Conservation (phyloP, 2,888 invertebrate genomes). For the Halictus quadricinctus region DNA sequence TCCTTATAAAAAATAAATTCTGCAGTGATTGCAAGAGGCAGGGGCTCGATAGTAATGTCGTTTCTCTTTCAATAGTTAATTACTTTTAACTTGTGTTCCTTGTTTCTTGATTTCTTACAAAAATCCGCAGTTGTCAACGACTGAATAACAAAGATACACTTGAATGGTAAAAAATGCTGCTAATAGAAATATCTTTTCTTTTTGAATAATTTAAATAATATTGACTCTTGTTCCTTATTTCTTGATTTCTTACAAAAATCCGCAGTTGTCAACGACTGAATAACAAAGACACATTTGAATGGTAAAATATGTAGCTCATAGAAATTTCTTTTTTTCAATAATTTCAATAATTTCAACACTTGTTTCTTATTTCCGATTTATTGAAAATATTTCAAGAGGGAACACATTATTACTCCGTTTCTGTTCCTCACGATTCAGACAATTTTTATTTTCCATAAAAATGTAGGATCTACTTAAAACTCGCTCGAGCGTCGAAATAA, state of each 20-base stretch:
- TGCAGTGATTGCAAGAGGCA: neutral
- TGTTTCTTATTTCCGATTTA: too few species aligned
- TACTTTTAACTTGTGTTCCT: too few species aligned
- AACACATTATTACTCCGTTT: neutral
- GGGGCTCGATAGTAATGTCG: neutral
- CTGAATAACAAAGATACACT: too few species aligned
- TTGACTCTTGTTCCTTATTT: neutral
- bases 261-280: too few species aligned
- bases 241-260: too few species aligned
- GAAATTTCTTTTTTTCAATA: too few species aligned
- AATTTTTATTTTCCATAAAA: neutral
- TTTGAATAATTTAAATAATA: neutral
- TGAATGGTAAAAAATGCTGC: too few species aligned
- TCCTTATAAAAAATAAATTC: neutral
- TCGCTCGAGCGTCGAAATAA: neutral
- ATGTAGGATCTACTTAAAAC: neutral
- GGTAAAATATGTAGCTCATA: neutral
- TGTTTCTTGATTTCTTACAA: too few species aligned
- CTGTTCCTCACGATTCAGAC: neutral
- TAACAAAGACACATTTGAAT: too few species aligned
- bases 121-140: too few species aligned
- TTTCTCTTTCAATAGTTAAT: neutral
- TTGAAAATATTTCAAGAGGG: neutral
- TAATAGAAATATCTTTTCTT: too few species aligned
- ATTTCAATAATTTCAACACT: too few species aligned